phyloP scores from a whole-genome alignment of 2,888 invertebrate species.

The Hirtodrosophila cameraria region DNA sequence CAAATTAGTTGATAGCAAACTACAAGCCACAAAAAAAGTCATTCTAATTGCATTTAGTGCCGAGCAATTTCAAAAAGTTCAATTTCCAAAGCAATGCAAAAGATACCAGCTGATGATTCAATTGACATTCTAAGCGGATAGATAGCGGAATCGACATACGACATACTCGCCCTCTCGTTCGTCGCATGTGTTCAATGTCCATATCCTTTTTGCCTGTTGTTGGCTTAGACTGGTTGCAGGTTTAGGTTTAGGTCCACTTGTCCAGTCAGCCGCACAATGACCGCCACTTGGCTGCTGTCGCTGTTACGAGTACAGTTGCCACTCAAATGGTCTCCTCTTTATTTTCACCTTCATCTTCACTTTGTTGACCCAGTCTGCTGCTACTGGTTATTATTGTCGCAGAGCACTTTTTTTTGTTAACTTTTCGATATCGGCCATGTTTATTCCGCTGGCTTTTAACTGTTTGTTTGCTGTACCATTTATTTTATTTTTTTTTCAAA shows the following conservation, averaged over 20 bases:
- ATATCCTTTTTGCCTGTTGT: conserved; percentile 51
- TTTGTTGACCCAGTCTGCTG: not conserved
- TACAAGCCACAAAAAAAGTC: conserved; percentile 38
- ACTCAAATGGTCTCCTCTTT: conserved; percentile 15
- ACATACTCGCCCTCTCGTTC: not conserved
- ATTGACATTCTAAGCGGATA: conserved; percentile 61
- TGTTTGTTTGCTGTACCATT: conserved; percentile 27
- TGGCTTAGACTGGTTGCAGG: conserved; percentile 6
- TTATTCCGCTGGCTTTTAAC: conserved; percentile 46
- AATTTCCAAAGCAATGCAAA: conserved; percentile 41
- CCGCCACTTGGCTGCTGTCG: conserved; percentile 58
- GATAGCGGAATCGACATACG: conserved; percentile 37
- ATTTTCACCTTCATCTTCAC: not conserved
- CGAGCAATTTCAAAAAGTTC: conserved; percentile 49
- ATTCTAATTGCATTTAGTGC: conserved; percentile 44
- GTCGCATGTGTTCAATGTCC: conserved; percentile 44
- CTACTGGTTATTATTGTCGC: not conserved
- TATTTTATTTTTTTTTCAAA: conserved; percentile 43
- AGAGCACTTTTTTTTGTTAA: conserved; percentile 28
- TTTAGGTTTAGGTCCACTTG: conserved; percentile 25
- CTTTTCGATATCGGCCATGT: conserved; percentile 41
- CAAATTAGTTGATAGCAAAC: conserved; percentile 48
- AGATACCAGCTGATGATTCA: conserved; percentile 57
- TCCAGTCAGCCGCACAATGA: conserved; percentile 60
- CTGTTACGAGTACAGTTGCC: conserved; percentile 46